Evolutionary conservation across 2,888 invertebrate genomes (phyloP).

Genomic region (Bellardia pandia): DNA sequence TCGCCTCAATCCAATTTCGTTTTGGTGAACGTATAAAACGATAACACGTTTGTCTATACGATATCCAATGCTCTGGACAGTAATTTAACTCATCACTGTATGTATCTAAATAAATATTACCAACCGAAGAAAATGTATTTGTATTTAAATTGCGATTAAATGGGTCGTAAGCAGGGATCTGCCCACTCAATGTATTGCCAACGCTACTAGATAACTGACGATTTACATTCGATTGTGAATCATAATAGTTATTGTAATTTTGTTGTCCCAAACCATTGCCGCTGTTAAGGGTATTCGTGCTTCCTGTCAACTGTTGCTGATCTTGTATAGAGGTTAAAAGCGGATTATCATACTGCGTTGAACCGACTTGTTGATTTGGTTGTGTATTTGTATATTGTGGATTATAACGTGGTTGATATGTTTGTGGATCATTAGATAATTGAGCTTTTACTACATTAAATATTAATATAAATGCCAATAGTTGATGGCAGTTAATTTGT

Average conservation of each 20-base stretch:
- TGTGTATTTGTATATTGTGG: conserved; percentile 79
- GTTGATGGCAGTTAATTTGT: conserved; percentile 1
- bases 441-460: conserved; percentile 65
- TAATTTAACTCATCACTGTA: conserved; percentile 82
- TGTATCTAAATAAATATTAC: conserved; percentile 77
- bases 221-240: conserved; percentile 73
- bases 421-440: conserved; percentile 73
- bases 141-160: conserved; percentile 77
- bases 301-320: conserved; percentile 74
- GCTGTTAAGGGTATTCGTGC: conserved; percentile 66
- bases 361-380: conserved; percentile 76
- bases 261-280: conserved; percentile 65
- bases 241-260: conserved; percentile 74
- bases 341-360: conserved; percentile 79
- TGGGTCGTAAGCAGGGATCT: conserved; percentile 77
- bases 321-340: conserved; percentile 77
- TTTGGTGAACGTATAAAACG: conserved; percentile 95
- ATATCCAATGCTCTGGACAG: conserved; percentile 95
- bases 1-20: conserved; percentile 91
- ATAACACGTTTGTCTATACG: conserved; percentile 92
- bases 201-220: conserved; percentile 65
- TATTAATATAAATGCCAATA: conserved; percentile 55
- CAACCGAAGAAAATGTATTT: conserved; percentile 65
- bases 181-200: conserved; percentile 67
- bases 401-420: conserved; percentile 82